Conservation (phyloP, 1,140 invertebrate genomes). For the Gonatopus flavifemur region DNA sequence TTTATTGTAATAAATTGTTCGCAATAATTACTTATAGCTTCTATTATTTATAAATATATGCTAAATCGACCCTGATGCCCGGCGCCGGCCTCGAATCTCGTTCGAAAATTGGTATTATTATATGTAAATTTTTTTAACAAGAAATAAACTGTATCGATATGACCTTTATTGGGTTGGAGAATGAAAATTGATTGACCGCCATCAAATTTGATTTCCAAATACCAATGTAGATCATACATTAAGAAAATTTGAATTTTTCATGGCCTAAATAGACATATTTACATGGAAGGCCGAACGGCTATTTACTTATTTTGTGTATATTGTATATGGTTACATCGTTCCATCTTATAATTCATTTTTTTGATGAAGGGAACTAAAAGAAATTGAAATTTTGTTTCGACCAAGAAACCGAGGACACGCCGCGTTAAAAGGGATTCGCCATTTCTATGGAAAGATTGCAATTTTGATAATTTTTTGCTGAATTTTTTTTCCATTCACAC, state of each 20-base stretch:
- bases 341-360: conserved; percentile 8
- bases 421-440: conserved; percentile 13
- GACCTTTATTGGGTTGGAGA: too few species aligned
- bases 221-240: too few species aligned
- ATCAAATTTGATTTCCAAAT: conserved; percentile 42
- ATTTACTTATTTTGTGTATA: too few species aligned
- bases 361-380: neutral
- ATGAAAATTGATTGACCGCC: conserved; percentile 49
- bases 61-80: too few species aligned
- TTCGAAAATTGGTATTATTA: conserved; percentile 3
- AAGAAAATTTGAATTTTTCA: conserved; percentile 7
- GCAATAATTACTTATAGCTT: too few species aligned
- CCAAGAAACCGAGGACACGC: conserved; percentile 15
- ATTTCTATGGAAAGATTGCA: conserved; percentile 23
- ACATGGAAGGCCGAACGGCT: conserved; percentile 45
- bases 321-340: conserved; percentile 15
- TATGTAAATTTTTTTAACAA: conserved; percentile 12
- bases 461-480: too few species aligned
- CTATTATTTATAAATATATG: too few species aligned
- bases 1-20: too few species aligned
- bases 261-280: conserved; percentile 53
- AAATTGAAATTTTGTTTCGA: neutral
- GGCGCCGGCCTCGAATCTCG: too few species aligned
- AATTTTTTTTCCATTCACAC: conserved; percentile 19
- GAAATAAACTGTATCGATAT: conserved; percentile 9